Evolutionary conservation across 2,888 invertebrate genomes (phyloP).

Genomic region (Drosophila neotestacea): DNA sequence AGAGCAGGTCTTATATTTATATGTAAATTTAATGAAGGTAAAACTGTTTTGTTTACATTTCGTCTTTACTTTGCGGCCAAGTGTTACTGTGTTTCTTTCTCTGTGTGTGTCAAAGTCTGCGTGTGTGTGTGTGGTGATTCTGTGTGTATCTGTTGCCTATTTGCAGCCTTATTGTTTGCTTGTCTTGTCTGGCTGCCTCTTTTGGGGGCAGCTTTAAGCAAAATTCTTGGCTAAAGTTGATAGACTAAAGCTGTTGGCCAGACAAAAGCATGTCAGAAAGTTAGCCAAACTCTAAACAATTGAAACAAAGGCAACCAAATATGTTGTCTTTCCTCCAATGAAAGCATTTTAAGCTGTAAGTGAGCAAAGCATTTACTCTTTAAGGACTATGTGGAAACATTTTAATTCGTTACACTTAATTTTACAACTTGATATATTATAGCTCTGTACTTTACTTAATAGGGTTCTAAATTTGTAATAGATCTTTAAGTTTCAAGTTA

Average conservation of each 20-base stretch:
- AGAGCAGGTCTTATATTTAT: constrained; percentile 64
- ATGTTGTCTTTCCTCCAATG: constrained; percentile 17
- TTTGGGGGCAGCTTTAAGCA: constrained; percentile 46
- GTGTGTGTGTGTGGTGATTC: constrained; percentile 10
- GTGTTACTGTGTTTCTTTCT: constrained; percentile 2
- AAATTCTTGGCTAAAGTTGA: constrained; percentile 42
- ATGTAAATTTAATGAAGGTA: constrained; percentile 75
- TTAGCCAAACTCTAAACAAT: constrained; percentile 48
- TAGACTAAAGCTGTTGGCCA: constrained; percentile 43
- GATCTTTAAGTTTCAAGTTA: not conserved
- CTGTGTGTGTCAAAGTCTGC: constrained; percentile 17
- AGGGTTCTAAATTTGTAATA: too few relatives aligned
- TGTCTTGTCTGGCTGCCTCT: constrained; percentile 18
- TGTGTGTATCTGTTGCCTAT: constrained; percentile 22
- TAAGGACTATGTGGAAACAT: not conserved
- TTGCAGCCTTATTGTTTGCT: constrained; percentile 40
- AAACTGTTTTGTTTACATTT: constrained; percentile 66
- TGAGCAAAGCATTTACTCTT: constrained; percentile 28
- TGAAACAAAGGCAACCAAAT: constrained; percentile 37
- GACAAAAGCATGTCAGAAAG: constrained; percentile 48
- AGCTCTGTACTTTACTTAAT: not conserved
- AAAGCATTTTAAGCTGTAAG: constrained; percentile 19
- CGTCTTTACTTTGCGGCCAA: constrained; percentile 52
- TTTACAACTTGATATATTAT: not conserved
- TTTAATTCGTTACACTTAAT: not conserved